Base-by-base conservation (phyloP, 2,113 vertebrate species). In the Cebus imitator region DNA sequence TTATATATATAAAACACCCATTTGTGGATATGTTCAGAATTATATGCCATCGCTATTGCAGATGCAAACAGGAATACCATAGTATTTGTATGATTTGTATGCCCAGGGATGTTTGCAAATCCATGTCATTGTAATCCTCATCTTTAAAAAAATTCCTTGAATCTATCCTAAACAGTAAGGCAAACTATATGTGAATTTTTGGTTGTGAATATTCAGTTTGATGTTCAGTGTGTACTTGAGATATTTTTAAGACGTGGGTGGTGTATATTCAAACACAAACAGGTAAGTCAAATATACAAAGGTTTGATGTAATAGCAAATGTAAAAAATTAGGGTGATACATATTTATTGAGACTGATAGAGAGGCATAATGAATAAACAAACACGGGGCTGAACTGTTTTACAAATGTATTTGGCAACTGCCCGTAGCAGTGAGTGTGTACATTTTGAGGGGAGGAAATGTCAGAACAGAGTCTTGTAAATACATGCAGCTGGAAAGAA, bases 401-500 rank as follows among this genome's bases (percentile, higher is more conserved):
- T 90, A 96, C 97, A 96, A 95, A 97, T 84, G 98, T 94, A 96
- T 94, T 96, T 97, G 98, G 98, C 98, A 97, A 98, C 97, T 96
- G 92, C 98, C 98, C 27, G 96, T 97, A 94, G 97, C 98, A 97
- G 98, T 13, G 97, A 97, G 93, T 98, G 96, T 98, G 97, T 98
- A 98, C 97, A 96, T 97, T 98, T 94, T 93, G 78, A 98, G 98
- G 98, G 98, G 98, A 98, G 98, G 97, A 98, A 98, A 98, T 99
- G 99, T 98, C 98, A 98, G 99, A 98, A 35, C 97, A 97, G 98
- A 98, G 98, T 98, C 99, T 99, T 98, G 99, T 99, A 99, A 99
- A 99, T 99, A 98, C 99, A 98, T 98, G 98, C 98, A 99, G 97
- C 99, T 99, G 99, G 98, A 98, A 99, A 99, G 99, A 99, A 99